phyloP scores from a whole-genome alignment of 2,888 invertebrate genomes.

The Sceliomorpha sp. region DNA sequence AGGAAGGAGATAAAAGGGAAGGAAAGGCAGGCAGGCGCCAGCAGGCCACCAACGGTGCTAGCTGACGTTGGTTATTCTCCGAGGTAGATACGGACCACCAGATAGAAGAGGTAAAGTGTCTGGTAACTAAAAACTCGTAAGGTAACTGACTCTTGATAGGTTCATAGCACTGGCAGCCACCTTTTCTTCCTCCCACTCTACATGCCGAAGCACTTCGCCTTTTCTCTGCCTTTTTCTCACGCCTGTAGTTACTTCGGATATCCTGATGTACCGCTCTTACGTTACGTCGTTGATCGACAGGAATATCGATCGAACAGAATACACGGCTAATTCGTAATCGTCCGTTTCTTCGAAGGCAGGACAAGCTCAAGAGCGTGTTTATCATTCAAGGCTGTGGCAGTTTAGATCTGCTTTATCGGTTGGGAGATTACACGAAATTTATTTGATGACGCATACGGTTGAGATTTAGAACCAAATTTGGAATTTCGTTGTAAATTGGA shows the following conservation, averaged over 20 bases:
- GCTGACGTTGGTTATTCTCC: conserved; percentile 56
- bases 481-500: too few species aligned
- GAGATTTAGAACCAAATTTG: too few species aligned
- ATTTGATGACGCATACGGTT: too few species aligned
- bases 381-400: too few species aligned
- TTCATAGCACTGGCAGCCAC: conserved; percentile 54
- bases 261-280: conserved; percentile 33
- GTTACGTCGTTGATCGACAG: conserved; percentile 20
- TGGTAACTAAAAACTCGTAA: conserved; percentile 73
- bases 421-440: too few species aligned
- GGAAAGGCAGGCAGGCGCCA: conserved; percentile 57
- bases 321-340: conserved; percentile 1
- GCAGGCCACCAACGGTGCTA: conserved; percentile 64
- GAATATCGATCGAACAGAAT: conserved; percentile 7
- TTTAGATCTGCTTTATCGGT: too few species aligned
- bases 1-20: conserved; percentile 28
- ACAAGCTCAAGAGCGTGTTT: too few species aligned
- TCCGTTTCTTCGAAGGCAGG: too few species aligned
- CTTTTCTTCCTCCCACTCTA: conserved; percentile 51
- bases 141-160: conserved; percentile 61
- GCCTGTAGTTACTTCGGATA: conserved; percentile 46
- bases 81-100: conserved; percentile 65
- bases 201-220: conserved; percentile 30
- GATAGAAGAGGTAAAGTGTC: conserved; percentile 68
- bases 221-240: conserved; percentile 55